Base-by-base conservation (phyloP, 2,888 invertebrate genomes). In the Plutella xylostella region DNA sequence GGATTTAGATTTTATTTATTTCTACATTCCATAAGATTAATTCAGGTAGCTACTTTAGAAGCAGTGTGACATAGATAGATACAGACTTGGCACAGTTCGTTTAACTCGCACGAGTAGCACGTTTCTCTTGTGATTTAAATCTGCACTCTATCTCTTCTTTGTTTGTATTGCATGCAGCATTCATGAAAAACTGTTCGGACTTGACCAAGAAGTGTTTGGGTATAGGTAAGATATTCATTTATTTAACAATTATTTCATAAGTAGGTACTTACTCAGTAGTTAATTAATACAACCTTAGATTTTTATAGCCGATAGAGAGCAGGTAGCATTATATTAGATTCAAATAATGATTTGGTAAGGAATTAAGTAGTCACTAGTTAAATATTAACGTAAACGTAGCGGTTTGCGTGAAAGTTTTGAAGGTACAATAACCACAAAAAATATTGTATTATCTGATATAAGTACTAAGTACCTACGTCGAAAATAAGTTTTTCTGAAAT, bases 121-220 rank as follows among this genome's bases (percentile, higher is more conserved):
- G 55, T 55, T 61, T 55, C 53, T 55, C 52, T 59, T 50, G 50
- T 47, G 28, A 54, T 53, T 63, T 56, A 63, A 61, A 63, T 68
- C 63, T 71, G 80, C 83, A 80, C 83, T 78, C 77, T 82, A 77
- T 77, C 64, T 72, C 66, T 72, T 68, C 74, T 73, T 53, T 77
- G 73, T n/a, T 79, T 80, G 72, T 72, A 76, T 86, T 87, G 89
- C 90, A 90, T 89, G 90, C 90, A 91, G 91, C 90, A 88, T 90
- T 79, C 89, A 90, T 84, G 91, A 91, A 78, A 89, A 90, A 83
- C 87, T 92, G 63, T 92, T 92, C 86, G 91, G 91, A 87, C 87
- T 91, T 82, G 89, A 89, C 72, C 89, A 89, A 85, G 90, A 90
- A 77, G 89, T 89, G 61, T 90, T 88, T 86, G 89, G 88, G 80